Evolutionary conservation across 2,797 vertebrate genomes (phyloP), one percentile per base, ranked within the genome.

Genomic region (Enoplosus armatus): DNA sequence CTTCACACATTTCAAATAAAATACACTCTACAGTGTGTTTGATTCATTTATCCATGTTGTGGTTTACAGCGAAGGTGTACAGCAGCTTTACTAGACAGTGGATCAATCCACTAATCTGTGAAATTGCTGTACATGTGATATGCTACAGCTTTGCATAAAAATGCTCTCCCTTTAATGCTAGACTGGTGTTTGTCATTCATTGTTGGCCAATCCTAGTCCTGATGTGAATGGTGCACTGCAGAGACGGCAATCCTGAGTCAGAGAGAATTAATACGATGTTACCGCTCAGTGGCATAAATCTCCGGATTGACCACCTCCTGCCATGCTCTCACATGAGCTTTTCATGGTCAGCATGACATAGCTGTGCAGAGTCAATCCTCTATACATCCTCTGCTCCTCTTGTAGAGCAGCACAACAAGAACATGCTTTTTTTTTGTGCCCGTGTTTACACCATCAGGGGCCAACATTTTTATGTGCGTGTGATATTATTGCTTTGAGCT

Each of bases 201-300:
- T 79, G 76, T 58, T 82, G 15, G 33, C 59, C 67, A 77, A 72
- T 77, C 60, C 75, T 39, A 37, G 69, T 72, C 61, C 66, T 55
- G 51, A 61, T 87, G 72, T 91, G 85, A 92, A 91, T 83, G 80
- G 81, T 79, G 72, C 54, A 68, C 71, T 54, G 87, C 77, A 84
- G 70, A 88, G 85, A 85, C 82, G 82, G 85, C 79, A 82, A 78
- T 87, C 75, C 85, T 80, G 87, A 92, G 85, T 91, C 90, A 81
- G 80, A 91, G 87, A 82, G 91, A 90, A 91, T 94, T 92, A 93
- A 88, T 89, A 83, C 61, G 56, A 91, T 85, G 89, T 89, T 89
- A 80, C 83, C 64, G 77, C 89, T 89, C 86, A 85, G 89, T 83
- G 87, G 87, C 77, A 87, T 84, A 91, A 92, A 93, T 92, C 91